Conservation (phyloP, 1,140 invertebrate species). For the Danaus plexippus region DNA sequence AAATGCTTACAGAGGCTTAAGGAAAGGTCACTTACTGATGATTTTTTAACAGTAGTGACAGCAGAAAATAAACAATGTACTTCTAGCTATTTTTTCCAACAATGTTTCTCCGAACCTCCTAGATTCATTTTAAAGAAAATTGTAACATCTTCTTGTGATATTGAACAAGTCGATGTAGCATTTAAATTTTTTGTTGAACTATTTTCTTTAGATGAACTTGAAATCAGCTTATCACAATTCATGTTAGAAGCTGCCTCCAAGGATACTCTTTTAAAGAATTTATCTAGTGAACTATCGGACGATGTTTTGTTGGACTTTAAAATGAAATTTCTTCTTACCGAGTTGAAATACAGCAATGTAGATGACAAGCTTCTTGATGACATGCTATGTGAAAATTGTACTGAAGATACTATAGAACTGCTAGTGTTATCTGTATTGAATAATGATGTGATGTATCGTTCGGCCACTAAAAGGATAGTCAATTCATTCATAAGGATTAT, state of each 20-base stretch:
- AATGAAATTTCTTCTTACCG: constrained; percentile 44
- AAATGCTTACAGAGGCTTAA: constrained; percentile 55
- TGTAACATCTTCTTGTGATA: constrained; percentile 38
- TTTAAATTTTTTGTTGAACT: constrained; percentile 44
- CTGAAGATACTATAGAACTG: constrained; percentile 33
- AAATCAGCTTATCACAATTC: constrained; percentile 51
- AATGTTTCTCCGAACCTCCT: constrained; percentile 43
- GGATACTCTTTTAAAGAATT: constrained; percentile 42
- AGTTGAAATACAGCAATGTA: constrained; percentile 32
- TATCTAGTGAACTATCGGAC: constrained; percentile 34
- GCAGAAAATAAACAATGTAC: constrained; percentile 22
- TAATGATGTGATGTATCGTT: constrained; percentile 36
- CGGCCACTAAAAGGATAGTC: constrained; percentile 61
- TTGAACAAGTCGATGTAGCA: constrained; percentile 33
- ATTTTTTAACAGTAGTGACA: constrained; percentile 36
- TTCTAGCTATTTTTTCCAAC: constrained; percentile 34
- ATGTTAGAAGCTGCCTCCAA: constrained; percentile 63
- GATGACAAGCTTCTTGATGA: constrained; percentile 25
- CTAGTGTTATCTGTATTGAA: constrained; percentile 42
- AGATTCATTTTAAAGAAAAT: constrained; percentile 57
- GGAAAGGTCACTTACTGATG: constrained; percentile 30
- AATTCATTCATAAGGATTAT: constrained; percentile 63
- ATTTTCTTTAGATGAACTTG: constrained; percentile 52
- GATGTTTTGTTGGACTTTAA: constrained; percentile 41
- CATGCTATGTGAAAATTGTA: constrained; percentile 32